A percentile compares a stretch with the other conserved stretches of the same genome.
Evolutionary conservation across 1,140 invertebrate species (phyloP).

Genomic region (Drosophila dunni): DNA sequence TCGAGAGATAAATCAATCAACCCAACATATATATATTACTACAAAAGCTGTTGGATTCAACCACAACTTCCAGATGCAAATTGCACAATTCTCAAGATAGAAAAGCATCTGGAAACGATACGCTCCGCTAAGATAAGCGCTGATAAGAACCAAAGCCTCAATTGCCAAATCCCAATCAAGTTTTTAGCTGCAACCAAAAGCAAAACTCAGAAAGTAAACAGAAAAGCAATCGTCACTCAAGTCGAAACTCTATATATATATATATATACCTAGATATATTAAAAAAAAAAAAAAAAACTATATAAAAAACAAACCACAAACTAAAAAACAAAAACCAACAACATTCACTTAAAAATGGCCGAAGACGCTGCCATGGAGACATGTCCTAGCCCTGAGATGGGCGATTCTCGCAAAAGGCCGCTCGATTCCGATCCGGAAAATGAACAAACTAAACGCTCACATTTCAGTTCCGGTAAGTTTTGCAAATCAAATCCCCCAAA

Average conservation of each 20-base stretch:
- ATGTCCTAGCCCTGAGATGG: conserved; percentile 91
- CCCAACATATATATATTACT: neutral
- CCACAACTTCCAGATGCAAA: conserved; percentile 61
- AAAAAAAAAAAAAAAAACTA: conserved; percentile 23
- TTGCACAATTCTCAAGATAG: conserved; percentile 51
- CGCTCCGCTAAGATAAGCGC: conserved; percentile 25
- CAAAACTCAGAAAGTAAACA: conserved; percentile 7
- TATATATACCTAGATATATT: conserved; percentile 3
- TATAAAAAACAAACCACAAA: conserved; percentile 4
- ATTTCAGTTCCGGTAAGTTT: conserved; percentile 92
- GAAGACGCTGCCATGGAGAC: conserved; percentile 91
- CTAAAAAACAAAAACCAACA: conserved; percentile 64
- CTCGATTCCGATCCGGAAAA: conserved; percentile 93
- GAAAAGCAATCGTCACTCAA: conserved; percentile 16
- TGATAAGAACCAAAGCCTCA: conserved; percentile 35
- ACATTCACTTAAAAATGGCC: conserved; percentile 85
- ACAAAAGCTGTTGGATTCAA: conserved; percentile 32
- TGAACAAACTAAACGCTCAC: conserved; percentile 93
- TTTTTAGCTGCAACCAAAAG: neutral
- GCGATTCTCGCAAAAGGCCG: conserved; percentile 92
- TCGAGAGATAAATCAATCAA: neutral
- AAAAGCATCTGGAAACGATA: conserved; percentile 44
- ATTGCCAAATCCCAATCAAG: conserved; percentile 19
- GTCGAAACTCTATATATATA: neutral
- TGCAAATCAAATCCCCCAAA: conserved; percentile 52